Base-by-base conservation (phyloP, 2,888 invertebrate species). In the Gisinianus flammeolus region DNA sequence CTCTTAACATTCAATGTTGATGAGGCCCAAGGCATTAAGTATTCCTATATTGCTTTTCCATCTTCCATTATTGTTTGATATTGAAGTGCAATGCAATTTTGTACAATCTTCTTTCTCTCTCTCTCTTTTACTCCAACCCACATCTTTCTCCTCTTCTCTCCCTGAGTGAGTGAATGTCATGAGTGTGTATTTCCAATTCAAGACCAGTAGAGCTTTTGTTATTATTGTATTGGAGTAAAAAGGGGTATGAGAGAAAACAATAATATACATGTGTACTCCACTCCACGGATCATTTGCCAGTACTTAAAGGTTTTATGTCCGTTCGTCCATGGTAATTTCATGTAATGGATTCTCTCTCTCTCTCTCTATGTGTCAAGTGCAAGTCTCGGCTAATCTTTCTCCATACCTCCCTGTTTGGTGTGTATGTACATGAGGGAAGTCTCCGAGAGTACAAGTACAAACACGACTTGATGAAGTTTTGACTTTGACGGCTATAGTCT, bases 21-120 rank as follows among this genome's bases (percentile, higher is more conserved):
- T 69, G 69, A 69, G 69, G 69, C 69, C 52, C 24, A 22, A 12
- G 69, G 58, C 58, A 24, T 31, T 72, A 54, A 24, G 26, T 26
- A 72, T 28, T 58, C 28, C 58, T 28, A 33, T 58, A 22, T 12
- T 33, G 0, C 31, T 70, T 44, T 31, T n/a, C 31, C 58, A n/a
- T 26, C 24, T 19, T 72, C 70, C 58, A 58, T 31, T 72, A 58
- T 72, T 72, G 31, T 44, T 22, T 56, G 30, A 71, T 56, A 54
- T 54, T 56, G 56, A 71, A 56, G 54, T 30, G 71, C 52, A 54
- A 71, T 56, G 71, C 56, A 71, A 71, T 71, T 71, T 68, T 26
- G n/a, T 31, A n/a, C n/a, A n/a, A 30, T 30, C 66, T 58, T 19
- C 12, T 24, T 24, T 58, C 26, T 5, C 22, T 58, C 10, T 5